Evolutionary conservation across 2,113 vertebrate genomes (phyloP).

Genomic region (Rissa tridactyla): DNA sequence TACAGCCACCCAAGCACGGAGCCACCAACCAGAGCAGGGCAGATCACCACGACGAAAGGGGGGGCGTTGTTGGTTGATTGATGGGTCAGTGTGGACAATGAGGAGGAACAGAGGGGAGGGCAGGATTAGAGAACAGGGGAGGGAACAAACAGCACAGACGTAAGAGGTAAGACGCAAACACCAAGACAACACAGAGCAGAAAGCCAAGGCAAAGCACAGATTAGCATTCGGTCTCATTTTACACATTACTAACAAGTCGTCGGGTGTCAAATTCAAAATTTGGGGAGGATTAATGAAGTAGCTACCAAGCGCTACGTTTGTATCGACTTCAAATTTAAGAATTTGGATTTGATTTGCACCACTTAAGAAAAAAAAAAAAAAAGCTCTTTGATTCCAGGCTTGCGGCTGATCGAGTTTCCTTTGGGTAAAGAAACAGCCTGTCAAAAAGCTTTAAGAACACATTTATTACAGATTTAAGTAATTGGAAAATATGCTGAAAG

Average conservation of each 20-base stretch:
- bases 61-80: slow-evolving; percentile 82
- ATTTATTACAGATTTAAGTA: slow-evolving; percentile 12
- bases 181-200: slow-evolving; percentile 92
- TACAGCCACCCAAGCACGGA: slow-evolving; percentile 85
- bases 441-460: slow-evolving; percentile 41
- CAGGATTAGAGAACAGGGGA: slow-evolving; percentile 79
- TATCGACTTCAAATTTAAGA: slow-evolving; percentile 45
- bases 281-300: slow-evolving; percentile 23
- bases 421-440: slow-evolving; percentile 13
- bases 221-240: slow-evolving; percentile 87
- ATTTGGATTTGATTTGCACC: slow-evolving; percentile 69
- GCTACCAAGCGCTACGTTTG: background rate
- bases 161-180: slow-evolving; percentile 81
- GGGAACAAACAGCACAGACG: slow-evolving; percentile 84
- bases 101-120: slow-evolving; percentile 74
- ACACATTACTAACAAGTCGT: slow-evolving; percentile 57
- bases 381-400: slow-evolving; percentile 40
- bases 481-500: slow-evolving; percentile 47
- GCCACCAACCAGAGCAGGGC: slow-evolving; percentile 85
- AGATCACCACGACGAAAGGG: slow-evolving; percentile 81
- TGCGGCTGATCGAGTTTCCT: background rate
- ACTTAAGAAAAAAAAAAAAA: background rate
- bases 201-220: slow-evolving; percentile 97
- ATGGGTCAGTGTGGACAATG: slow-evolving; percentile 83
- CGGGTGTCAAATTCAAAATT: slow-evolving; percentile 23